These are phyloP conservation scores for Calidris pugnax DNA, from an alignment of 2,113 vertebrate genomes.

Conservation along the genomic window DNA sequence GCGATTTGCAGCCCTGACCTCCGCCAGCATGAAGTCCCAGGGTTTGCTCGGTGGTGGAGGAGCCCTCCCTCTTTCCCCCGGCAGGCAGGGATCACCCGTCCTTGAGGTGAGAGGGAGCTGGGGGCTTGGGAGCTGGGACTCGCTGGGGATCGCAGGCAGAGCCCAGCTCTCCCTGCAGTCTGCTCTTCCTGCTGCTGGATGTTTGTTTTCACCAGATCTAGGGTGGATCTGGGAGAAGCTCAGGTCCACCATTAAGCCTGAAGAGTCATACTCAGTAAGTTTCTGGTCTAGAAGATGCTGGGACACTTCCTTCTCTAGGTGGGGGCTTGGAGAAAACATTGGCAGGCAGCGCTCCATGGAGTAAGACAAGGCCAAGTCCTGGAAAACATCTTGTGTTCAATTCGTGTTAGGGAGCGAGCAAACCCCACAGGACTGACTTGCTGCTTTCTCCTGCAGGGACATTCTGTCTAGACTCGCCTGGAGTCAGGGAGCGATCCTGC, in stretches of 20 bases:
- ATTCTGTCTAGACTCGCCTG: not conserved
- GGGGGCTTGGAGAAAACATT: not conserved
- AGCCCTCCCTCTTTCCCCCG: not conserved
- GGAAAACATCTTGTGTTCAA: not conserved
- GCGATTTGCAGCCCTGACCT: not conserved
- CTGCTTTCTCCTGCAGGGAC: not conserved
- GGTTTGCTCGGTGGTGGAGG: not conserved
- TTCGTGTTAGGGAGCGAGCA: not conserved
- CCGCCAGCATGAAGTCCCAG: not conserved
- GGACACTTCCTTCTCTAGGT: not conserved
- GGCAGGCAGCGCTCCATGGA: not conserved
- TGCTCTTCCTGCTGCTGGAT: slow-evolving; percentile 15
- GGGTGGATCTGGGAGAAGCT: slow-evolving; percentile 20
- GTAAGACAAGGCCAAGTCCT: not conserved
- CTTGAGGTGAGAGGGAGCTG: slow-evolving; percentile 28
- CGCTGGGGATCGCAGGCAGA: not conserved
- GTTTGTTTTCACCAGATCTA: not conserved
- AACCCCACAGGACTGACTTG: not conserved
- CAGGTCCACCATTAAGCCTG: not conserved
- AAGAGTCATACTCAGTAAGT: not conserved
- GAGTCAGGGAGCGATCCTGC: not conserved
- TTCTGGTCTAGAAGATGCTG: slow-evolving; percentile 12
- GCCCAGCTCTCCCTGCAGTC: not conserved
- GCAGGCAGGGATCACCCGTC: not conserved
- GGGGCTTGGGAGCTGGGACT: not conserved